Conservation (phyloP, 2,888 invertebrate genomes). For the Heliconius erato region DNA sequence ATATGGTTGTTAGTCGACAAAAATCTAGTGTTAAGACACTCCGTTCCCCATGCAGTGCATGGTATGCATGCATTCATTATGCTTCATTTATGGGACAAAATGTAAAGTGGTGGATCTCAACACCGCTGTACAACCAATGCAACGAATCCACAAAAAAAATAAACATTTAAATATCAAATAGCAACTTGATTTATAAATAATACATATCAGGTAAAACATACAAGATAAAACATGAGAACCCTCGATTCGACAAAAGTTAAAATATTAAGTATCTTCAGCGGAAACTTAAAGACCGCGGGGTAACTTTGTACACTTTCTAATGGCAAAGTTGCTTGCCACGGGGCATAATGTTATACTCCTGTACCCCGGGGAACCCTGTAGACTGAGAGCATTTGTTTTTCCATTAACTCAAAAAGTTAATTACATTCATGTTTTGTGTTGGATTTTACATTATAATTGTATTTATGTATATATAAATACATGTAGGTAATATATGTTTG, state of each 20-base stretch:
- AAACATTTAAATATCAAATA: background rate
- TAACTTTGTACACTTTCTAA: slow-evolving; percentile 33
- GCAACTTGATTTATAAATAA: background rate
- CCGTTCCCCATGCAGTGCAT: no score
- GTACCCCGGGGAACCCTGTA: background rate
- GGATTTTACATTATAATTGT: background rate
- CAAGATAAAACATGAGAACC: slow-evolving; percentile 7
- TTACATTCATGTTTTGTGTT: background rate
- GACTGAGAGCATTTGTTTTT: slow-evolving; percentile 13
- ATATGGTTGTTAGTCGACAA: no score
- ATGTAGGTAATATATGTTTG: no score
- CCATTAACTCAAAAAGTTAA: slow-evolving; percentile 14
- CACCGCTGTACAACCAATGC: no score
- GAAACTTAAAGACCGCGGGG: slow-evolving; percentile 22
- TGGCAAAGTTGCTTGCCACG: slow-evolving; percentile 44
- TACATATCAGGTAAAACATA: background rate
- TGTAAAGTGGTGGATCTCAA: no score
- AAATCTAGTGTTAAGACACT: no score
- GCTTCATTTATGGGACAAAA: no score
- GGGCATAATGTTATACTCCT: slow-evolving; percentile 28
- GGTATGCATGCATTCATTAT: no score
- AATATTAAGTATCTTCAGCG: slow-evolving; percentile 20
- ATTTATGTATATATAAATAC: background rate
- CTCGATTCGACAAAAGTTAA: slow-evolving; percentile 12
- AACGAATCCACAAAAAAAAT: no score